A percentile compares a stretch with the other conserved stretches of the same genome.
Conservation (phyloP, 2,888 invertebrate species). For the Molanna angustata region DNA sequence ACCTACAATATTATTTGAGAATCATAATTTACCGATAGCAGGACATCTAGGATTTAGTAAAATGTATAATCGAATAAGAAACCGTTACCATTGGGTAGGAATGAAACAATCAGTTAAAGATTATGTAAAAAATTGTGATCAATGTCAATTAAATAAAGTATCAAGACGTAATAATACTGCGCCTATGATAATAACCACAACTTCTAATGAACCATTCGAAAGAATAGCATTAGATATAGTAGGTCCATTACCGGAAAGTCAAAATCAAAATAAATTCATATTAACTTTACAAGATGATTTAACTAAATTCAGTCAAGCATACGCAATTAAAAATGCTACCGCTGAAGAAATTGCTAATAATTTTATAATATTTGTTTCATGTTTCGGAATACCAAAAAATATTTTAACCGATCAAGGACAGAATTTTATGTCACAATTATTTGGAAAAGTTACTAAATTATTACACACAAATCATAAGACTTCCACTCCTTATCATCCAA, state of each 20-base stretch:
- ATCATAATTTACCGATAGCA: slow-evolving; percentile 26
- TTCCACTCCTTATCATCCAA: slow-evolving; percentile 37
- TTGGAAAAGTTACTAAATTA: slow-evolving; percentile 37
- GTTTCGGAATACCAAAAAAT: slow-evolving; percentile 39
- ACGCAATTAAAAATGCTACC: slow-evolving; percentile 35
- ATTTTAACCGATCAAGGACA: slow-evolving; percentile 41
- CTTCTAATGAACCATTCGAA: slow-evolving; percentile 36
- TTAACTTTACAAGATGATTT: slow-evolving; percentile 36
- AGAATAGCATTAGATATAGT: slow-evolving; percentile 36
- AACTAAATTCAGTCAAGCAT: slow-evolving; percentile 36
- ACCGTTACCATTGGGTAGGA: slow-evolving; percentile 36
- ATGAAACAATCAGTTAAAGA: slow-evolving; percentile 38
- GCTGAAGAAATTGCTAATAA: slow-evolving; percentile 37
- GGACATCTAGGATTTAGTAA: slow-evolving; percentile 34
- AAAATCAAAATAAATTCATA: slow-evolving; percentile 35
- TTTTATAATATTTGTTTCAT: slow-evolving; percentile 37
- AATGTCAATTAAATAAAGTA: slow-evolving; percentile 37
- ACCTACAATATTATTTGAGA: slow-evolving; percentile 27
- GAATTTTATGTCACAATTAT: slow-evolving; percentile 38
- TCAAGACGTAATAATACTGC: slow-evolving; percentile 28
- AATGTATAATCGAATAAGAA: slow-evolving; percentile 34
- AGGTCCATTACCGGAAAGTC: slow-evolving; percentile 35
- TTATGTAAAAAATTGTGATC: slow-evolving; percentile 36
- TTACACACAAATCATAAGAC: slow-evolving; percentile 37
- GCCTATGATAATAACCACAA: slow-evolving; percentile 39